Evolutionary conservation across 1,140 invertebrate genomes (phyloP), one percentile per base, ranked within the genome.

Genomic region (Araneus ventricosus): DNA sequence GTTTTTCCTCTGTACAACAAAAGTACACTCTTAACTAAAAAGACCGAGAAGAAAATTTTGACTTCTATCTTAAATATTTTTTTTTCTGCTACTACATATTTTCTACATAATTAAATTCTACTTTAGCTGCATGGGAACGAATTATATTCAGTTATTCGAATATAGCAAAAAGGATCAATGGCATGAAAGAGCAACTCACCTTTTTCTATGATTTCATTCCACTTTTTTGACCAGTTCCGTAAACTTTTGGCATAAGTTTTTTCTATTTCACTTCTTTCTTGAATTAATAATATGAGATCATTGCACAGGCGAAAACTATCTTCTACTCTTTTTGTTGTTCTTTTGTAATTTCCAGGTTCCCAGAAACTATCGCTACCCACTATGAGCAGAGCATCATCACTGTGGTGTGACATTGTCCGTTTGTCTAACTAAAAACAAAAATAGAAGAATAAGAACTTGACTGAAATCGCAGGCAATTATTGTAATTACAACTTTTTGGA

Each of bases 311-410:
- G 97, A 95, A 98, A 98, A 22, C 99, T 99, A 96, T 99, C 99
- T 95, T 99, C 99, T 94, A 99, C 98, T 92, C 99, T 96, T 95
- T 98, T 98, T 24, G 99, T 99, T 6, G 99, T 99, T 86, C 98
- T 96, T 96, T 99, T 99, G 95, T 99, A 99, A 95, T 99, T 99
- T 88, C 98, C 98, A 85, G 99, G 98, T 96, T 99, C 99, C 98
- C 98, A 99, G 96, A 99, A 99, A 88, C 98, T 99, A 96, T 99
- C 98, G 95, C 97, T 97, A 94, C 97, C 97, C 37, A 97, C 97
- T 96, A 98, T 97, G 94, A 98, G 96, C 97, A 98, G 97, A 95
- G 98, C 98, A 96, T 99, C 98, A 96, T 98, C 98, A 96, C 98
- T 98, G 96, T 99, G 98, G 96, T 99, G 98, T 95, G 98, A 99